Conservation (phyloP, 2,797 vertebrate species). For the Ptychadena robeensis region DNA sequence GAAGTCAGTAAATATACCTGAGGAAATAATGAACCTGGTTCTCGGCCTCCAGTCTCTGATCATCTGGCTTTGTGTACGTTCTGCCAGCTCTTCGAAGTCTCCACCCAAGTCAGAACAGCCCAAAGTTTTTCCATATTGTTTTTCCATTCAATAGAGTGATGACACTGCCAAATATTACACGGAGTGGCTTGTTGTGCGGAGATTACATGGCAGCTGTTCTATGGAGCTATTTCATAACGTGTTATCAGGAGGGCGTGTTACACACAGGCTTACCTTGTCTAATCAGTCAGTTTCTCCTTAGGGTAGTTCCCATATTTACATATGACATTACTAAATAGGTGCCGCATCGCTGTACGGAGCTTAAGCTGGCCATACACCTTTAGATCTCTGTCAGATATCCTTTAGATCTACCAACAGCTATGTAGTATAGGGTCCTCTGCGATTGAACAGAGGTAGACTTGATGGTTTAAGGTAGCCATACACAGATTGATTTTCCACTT, state of each 20-base stretch:
- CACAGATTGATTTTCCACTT: too few relatives aligned
- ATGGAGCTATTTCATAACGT: background rate
- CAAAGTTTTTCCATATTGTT: background rate
- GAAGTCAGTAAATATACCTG: background rate
- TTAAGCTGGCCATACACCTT: too few relatives aligned
- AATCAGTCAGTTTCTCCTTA: background rate
- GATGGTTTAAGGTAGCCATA: too few relatives aligned
- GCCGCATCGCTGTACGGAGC: too few relatives aligned
- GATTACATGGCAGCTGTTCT: background rate
- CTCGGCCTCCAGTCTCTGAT: background rate
- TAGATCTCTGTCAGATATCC: too few relatives aligned
- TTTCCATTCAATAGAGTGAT: background rate
- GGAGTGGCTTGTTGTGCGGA: background rate
- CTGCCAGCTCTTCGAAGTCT: background rate
- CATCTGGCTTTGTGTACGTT: background rate
- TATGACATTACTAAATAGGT: background rate
- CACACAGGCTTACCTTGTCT: background rate
- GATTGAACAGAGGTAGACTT: too few relatives aligned
- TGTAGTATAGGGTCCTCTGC: too few relatives aligned
- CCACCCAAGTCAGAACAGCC: background rate
- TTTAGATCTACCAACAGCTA: too few relatives aligned
- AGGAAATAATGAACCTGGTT: background rate
- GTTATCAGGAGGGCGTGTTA: constrained; percentile 4
- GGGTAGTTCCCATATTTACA: background rate
- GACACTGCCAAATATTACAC: constrained; percentile 21